Percentiles rank a stretch among this genome's conserved stretches.
These are phyloP conservation scores for Syngnathus rostellatus DNA, from an alignment of 2,797 vertebrate species.

Conservation along the genomic window DNA sequence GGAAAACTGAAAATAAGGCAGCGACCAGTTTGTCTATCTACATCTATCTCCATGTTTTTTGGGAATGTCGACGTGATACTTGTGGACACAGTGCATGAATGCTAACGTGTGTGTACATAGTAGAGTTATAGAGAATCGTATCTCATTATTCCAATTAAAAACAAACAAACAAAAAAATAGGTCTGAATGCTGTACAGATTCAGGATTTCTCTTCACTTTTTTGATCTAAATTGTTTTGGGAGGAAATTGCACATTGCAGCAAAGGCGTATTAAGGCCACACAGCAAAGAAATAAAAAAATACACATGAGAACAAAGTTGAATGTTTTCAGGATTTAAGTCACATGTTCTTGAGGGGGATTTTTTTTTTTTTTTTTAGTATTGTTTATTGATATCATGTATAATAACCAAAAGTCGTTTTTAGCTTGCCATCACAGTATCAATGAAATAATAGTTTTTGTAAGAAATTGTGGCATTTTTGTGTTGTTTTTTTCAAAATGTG, in stretches of 20 bases:
- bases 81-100: conserved; percentile 95
- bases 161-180: conserved; percentile 28
- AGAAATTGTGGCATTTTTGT: too few species aligned
- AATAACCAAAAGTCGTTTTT: too few species aligned
- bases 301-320: not conserved
- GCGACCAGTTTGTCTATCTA: conserved; percentile 48
- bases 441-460: too few species aligned
- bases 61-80: conserved; percentile 90
- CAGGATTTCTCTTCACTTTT: conserved; percentile 39
- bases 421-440: too few species aligned
- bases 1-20: conserved; percentile 28
- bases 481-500: too few species aligned
- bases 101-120: conserved; percentile 89
- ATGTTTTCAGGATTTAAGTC: not conserved
- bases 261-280: conserved; percentile 2
- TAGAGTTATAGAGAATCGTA: conserved; percentile 63
- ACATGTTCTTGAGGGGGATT: not conserved
- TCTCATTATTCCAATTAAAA: conserved; percentile 61
- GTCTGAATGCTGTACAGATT: conserved; percentile 73
- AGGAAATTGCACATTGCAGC: conserved; percentile 62
- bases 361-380: too few species aligned
- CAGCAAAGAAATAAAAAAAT: not conserved
- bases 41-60: conserved; percentile 69
- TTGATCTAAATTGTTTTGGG: conserved; percentile 42
- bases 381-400: too few species aligned